Evolutionary conservation across 2,113 vertebrate species (phyloP).

Genomic region (Ramphastos sulfuratus): DNA sequence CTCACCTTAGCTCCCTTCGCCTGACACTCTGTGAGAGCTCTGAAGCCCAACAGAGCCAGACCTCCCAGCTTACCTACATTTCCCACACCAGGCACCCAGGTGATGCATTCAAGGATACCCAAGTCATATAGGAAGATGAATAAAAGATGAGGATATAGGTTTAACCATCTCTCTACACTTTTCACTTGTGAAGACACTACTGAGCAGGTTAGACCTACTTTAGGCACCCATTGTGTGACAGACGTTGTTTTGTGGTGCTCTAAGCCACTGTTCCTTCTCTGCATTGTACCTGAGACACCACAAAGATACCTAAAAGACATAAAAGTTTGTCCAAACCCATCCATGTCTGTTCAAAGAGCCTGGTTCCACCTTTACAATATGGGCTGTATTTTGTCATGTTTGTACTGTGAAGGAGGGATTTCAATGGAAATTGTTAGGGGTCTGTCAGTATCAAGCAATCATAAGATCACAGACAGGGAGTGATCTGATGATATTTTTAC

Average conservation of each 20-base stretch:
- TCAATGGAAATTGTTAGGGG: background rate
- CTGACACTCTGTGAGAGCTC: background rate
- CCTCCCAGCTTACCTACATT: background rate
- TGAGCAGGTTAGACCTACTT: background rate
- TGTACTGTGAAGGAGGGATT: background rate
- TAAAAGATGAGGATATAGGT: background rate
- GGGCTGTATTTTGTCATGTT: background rate
- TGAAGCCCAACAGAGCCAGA: background rate
- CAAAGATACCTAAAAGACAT: background rate
- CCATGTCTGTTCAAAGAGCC: background rate
- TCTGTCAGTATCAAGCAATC: background rate
- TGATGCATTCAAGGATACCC: rapidly evolving
- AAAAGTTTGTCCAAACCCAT: rapidly evolving
- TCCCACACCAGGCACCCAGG: background rate
- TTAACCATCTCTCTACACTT: background rate
- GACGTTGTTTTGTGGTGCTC: background rate
- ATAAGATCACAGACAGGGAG: background rate
- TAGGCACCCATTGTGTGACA: background rate
- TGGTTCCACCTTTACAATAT: background rate
- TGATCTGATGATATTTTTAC: background rate
- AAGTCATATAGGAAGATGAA: background rate
- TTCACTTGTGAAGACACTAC: background rate
- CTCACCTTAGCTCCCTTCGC: background rate
- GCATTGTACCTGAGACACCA: background rate
- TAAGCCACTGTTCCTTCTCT: background rate